Conservation (phyloP, 2,888 invertebrate species). For the Allacma fusca region DNA sequence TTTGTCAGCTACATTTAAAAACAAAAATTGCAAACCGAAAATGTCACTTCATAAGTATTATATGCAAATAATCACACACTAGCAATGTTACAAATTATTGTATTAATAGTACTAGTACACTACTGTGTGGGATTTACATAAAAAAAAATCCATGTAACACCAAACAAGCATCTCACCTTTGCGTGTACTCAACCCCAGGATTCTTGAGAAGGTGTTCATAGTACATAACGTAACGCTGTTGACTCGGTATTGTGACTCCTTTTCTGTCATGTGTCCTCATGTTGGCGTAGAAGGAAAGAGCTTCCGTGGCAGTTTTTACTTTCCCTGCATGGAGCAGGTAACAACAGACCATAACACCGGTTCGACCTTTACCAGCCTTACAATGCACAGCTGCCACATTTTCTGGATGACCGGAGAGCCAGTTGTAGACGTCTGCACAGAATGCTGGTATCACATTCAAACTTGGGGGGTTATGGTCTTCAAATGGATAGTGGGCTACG, state of each 20-base stretch:
- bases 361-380: constrained; percentile 95
- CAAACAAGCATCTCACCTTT: constrained; percentile 42
- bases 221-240: constrained; percentile 96
- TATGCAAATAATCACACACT: not conserved
- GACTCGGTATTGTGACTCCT: constrained; percentile 97
- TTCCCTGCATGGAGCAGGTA: constrained; percentile 88
- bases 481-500: constrained; percentile 89
- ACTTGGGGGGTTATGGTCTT: constrained; percentile 96
- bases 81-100: not conserved
- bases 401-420: constrained; percentile 77
- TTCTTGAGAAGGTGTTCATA: constrained; percentile 79
- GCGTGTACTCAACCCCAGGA: constrained; percentile 48
- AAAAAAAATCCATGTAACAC: not conserved
- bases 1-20: constrained; percentile 23
- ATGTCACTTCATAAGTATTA: not conserved
- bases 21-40: not conserved
- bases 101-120: not conserved
- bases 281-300: constrained; percentile 88
- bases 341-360: constrained; percentile 93
- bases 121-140: not conserved
- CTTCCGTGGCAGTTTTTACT: constrained; percentile 81
- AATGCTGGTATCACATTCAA: constrained; percentile 92
- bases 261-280: constrained; percentile 88
- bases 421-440: constrained; percentile 89
- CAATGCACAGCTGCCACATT: constrained; percentile 98